Evolutionary conservation across 2,797 vertebrate species (phyloP).

Genomic region (Echeneis naucrates): DNA sequence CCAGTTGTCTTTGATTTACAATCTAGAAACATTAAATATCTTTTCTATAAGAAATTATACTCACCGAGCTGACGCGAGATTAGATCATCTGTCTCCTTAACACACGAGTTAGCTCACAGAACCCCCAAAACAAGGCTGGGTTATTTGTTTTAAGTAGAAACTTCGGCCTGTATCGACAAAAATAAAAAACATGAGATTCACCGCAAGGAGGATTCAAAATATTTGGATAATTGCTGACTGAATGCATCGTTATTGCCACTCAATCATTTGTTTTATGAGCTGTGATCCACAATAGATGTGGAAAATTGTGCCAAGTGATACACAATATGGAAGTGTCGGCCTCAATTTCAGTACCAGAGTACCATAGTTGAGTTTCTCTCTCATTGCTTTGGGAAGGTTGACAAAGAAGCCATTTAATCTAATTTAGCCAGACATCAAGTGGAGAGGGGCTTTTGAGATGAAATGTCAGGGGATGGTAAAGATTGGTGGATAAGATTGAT

Average conservation of each 20-base stretch:
- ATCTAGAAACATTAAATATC: background rate
- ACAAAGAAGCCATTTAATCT: slow-evolving; percentile 69
- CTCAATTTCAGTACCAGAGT: slow-evolving; percentile 49
- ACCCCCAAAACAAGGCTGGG: background rate
- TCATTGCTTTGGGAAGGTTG: slow-evolving; percentile 52
- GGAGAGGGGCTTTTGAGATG: slow-evolving; percentile 57
- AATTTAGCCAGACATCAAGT: slow-evolving; percentile 66
- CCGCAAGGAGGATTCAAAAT: background rate
- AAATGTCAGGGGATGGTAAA: slow-evolving; percentile 64
- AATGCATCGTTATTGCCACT: slow-evolving; percentile 18
- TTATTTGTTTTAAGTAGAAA: background rate
- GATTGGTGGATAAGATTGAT: slow-evolving; percentile 62
- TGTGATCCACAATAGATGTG: slow-evolving; percentile 23
- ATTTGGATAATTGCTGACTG: slow-evolving; percentile 2
- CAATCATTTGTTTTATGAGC: slow-evolving; percentile 12
- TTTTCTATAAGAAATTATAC: slow-evolving; percentile 2
- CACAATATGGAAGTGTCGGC: slow-evolving; percentile 26
- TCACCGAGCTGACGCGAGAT: background rate
- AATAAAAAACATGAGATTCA: too few relatives aligned
- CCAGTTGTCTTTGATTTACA: background rate
- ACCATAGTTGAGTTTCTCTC: slow-evolving; percentile 42
- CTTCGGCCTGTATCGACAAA: background rate
- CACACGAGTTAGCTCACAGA: slow-evolving; percentile 1
- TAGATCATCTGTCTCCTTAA: slow-evolving; percentile 2
- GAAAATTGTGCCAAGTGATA: slow-evolving; percentile 43